Evolutionary conservation across 2,888 invertebrate genomes (phyloP), one percentile per base, ranked within the genome.

Genomic region (Fragum whitleyi): DNA sequence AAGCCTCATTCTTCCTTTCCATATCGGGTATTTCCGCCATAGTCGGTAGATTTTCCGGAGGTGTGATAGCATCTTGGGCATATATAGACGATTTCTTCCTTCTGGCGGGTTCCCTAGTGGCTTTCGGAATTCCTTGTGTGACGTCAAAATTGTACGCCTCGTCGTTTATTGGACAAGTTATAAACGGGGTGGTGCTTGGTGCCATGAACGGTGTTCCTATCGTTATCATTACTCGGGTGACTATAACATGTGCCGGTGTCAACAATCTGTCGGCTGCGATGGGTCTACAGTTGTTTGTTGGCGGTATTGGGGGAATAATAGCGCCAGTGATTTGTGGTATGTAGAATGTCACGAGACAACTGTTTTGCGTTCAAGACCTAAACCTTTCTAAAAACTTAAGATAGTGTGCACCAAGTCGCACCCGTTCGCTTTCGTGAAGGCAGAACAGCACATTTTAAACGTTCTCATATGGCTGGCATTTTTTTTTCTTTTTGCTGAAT

Each of bases 21-120:
- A 42, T 72, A 23, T 42, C 57, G 3, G 72, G 72, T 47, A 59
- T 72, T 14, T 32, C 57, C 19, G 55, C 72, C n/a, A 61, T 72
- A 1, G 19, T 55, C 6, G 72, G 72, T 39, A 57, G 72, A 11
- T 5, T 61, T 26, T 36, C 42, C 6, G 42, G 57, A 0, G 72
- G 72, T 16, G n/a, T 72, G n/a, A 42, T 72, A 19, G 72, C 72
- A 19, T 39, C 61, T 16, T 59, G 55, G 14, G 7, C 26, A 16
- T 42, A 23, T 61, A 47, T 72, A 19, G 59, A 59, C 39, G 72
- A 61, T 23, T 57, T 55, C 23, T 26, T 32, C 21, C 19, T 72
- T 2, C 42, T 57, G 14, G 57, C 59, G 7, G 72, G 42, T 21
- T 72, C 72, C 16, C 42, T 72, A 0, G 28, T 61, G n/a, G 29